These are phyloP conservation scores for Iguana delicatissima DNA, from an alignment of 2,797 vertebrate genomes.

Conservation along the genomic window DNA sequence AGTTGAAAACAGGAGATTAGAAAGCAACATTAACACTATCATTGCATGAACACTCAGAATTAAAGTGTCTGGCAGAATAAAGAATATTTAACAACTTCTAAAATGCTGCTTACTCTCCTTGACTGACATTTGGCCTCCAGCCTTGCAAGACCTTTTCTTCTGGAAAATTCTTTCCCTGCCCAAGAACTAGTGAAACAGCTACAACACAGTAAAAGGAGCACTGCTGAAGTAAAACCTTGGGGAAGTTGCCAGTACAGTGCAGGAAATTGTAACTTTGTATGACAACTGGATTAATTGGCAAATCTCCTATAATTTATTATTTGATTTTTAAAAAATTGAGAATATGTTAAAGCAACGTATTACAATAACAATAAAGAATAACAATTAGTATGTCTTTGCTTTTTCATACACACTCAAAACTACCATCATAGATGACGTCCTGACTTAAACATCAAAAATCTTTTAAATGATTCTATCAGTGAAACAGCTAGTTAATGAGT, in stretches of 20 bases:
- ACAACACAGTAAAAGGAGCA: too few relatives aligned
- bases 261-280: background rate
- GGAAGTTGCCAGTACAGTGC: background rate
- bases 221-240: background rate
- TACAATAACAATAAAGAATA: conserved; percentile 25
- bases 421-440: background rate
- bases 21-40: background rate
- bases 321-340: background rate
- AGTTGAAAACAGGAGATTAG: background rate
- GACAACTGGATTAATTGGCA: conserved; percentile 19
- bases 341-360: too few relatives aligned
- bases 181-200: background rate
- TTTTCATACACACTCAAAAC: conserved; percentile 25
- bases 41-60: background rate
- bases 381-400: conserved; percentile 43
- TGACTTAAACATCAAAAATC: conserved; percentile 38
- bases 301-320: conserved; percentile 11
- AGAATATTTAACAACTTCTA: background rate
- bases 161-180: background rate
- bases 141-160: background rate
- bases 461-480: conserved; percentile 33
- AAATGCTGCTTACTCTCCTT: background rate
- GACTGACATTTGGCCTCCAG: background rate
- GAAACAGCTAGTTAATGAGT: background rate
- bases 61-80: background rate